phyloP scores from a whole-genome alignment of 1,140 invertebrate species.

The Scaptodrosophila lebanonensis region DNA sequence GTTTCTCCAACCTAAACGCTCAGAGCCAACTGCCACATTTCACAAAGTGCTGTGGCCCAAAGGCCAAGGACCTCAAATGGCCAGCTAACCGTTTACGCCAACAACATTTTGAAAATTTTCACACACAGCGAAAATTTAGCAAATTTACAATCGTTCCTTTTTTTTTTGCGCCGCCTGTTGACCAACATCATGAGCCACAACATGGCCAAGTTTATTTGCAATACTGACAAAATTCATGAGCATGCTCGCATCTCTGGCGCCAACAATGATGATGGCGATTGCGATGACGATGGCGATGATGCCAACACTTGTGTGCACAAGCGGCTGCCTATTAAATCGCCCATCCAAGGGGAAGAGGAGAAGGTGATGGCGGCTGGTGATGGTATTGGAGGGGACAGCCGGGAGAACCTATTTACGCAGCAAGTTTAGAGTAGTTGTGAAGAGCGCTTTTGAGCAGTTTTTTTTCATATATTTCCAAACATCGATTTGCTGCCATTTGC shows the following conservation, averaged over 20 bases:
- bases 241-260: slow-evolving; percentile 40
- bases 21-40: no score
- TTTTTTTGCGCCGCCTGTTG: no score
- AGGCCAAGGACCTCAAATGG: no score
- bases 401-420: not conserved
- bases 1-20: no score
- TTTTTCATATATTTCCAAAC: no score
- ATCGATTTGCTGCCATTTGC: no score
- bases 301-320: slow-evolving; percentile 64
- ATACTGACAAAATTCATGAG: slow-evolving; percentile 62
- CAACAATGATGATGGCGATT: slow-evolving; percentile 27
- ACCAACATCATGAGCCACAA: slow-evolving; percentile 25
- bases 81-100: slow-evolving; percentile 5
- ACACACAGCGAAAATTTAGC: slow-evolving; percentile 38
- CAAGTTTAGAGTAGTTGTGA: not conserved
- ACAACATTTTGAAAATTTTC: slow-evolving; percentile 56
- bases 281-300: slow-evolving; percentile 41
- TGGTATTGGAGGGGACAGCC: not conserved
- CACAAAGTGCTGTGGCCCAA: no score
- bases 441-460: slow-evolving; percentile 1
- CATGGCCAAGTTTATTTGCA: slow-evolving; percentile 50
- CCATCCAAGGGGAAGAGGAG: not conserved
- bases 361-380: slow-evolving; percentile 1
- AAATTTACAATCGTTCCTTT: no score
- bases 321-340: slow-evolving; percentile 46